Base-by-base conservation (phyloP, 2,113 vertebrate genomes). In the Eleginops maclovinus region DNA sequence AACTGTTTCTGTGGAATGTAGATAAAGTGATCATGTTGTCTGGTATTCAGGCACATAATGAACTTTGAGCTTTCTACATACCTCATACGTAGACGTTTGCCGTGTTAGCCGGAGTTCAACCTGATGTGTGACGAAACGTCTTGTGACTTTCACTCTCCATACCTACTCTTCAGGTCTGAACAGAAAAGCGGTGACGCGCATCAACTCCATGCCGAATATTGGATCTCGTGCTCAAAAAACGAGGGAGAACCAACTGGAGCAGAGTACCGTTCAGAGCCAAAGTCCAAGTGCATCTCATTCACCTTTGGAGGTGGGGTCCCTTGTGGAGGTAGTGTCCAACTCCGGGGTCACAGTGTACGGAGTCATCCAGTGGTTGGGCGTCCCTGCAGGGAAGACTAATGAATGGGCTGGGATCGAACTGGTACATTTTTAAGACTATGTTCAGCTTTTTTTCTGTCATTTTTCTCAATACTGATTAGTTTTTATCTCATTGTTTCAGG, bases 391-490 rank as follows among this genome's bases (percentile, higher is more conserved):
- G 40, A 91, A 92, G 79, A 85, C 51, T 0, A 21, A 17, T 1
- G 43, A 82, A 19, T 95, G 91, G 92, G 94, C 93, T 4, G 95
- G 95, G 21, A 79, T 95, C 41, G 95, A 95, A 76, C 53, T 95
- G 85, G 95, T 95, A 91, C 92, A 64, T 5, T 22, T 19, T 12
- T 0, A 15, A n/a, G 2, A 9, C 36, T 26, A 17, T 44, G 4
- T 13, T 2, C n/a, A 2, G 10, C n/a, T 10, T 15, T 1, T 17
- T 19, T 44, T 71, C 0, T 65, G 17, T 26, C 0, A 12, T 58
- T n/a, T 14, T 0, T 11, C 6, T 58, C 2, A 36, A 10, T 40
- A 9, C 49, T 40, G 24, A 61, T 49, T 70, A 28, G 9, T 0
- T 40, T 55, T 1, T 0, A 40, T 58, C 0, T 80, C 5, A 13